These are phyloP conservation scores for Edolisoma coerulescens DNA, from an alignment of 2,113 vertebrate species.

Conservation along the genomic window DNA sequence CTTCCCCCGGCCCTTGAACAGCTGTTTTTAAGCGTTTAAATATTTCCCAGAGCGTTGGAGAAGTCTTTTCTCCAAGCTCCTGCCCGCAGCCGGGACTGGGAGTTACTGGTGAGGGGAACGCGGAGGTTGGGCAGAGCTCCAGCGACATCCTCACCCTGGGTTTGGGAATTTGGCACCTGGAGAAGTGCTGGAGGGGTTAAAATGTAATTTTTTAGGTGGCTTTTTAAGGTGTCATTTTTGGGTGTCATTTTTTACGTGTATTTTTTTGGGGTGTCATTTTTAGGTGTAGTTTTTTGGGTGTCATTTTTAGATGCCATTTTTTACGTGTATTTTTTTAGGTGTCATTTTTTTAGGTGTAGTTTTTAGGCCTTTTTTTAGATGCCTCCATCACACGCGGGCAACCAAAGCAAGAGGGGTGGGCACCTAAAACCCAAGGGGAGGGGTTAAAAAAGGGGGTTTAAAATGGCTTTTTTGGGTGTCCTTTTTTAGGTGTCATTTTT, in stretches of 20 bases:
- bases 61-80: not conserved
- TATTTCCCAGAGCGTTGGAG: not conserved
- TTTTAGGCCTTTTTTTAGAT: not conserved
- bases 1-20: not conserved
- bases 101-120: not conserved
- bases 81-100: not conserved
- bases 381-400: not conserved
- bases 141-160: rapidly evolving
- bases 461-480: too few relatives aligned
- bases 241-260: not conserved
- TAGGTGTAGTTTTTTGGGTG: not conserved
- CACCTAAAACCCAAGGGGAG: not conserved
- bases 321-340: not conserved
- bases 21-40: not conserved
- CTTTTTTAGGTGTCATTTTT: too few relatives aligned
- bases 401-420: not conserved
- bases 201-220: not conserved
- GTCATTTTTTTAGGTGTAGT: not conserved
- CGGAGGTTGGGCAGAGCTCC: not conserved
- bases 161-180: not conserved
- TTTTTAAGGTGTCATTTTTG: not conserved
- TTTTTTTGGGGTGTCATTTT: not conserved
- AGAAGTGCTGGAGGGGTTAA: rapidly evolving
- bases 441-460: too few relatives aligned
- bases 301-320: not conserved